Evolutionary conservation across 2,797 vertebrate genomes (phyloP).

Genomic region (Myotis findleyi): DNA sequence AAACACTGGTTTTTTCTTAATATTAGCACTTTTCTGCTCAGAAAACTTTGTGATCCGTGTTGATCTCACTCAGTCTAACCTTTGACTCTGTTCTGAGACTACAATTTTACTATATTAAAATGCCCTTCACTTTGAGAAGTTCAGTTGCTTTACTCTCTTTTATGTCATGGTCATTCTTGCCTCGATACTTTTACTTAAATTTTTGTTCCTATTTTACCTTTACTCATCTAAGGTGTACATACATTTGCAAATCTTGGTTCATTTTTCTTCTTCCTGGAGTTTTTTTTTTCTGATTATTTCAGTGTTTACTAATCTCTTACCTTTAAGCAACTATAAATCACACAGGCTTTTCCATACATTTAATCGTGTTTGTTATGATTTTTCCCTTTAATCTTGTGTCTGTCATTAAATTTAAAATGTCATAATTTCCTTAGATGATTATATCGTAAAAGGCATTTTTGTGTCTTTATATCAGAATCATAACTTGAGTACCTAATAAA

Average conservation of each 20-base stretch:
- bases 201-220: background rate
- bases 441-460: background rate
- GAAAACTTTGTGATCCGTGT: background rate
- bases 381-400: conserved; percentile 1
- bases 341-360: background rate
- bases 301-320: background rate
- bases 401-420: background rate
- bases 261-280: background rate
- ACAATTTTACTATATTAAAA: background rate
- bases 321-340: background rate
- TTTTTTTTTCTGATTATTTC: conserved; percentile 1
- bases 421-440: background rate
- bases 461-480: background rate
- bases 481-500: background rate
- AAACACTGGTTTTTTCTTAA: background rate
- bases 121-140: background rate
- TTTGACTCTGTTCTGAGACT: background rate
- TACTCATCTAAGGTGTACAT: background rate
- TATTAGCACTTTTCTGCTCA: background rate
- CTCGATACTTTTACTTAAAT: background rate
- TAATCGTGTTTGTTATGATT: background rate
- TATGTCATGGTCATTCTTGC: background rate
- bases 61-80: background rate
- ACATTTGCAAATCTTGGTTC: background rate
- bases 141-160: background rate